Evolutionary conservation across 2,797 vertebrate species (phyloP).

Genomic region (Gymnoscopelus braueri): DNA sequence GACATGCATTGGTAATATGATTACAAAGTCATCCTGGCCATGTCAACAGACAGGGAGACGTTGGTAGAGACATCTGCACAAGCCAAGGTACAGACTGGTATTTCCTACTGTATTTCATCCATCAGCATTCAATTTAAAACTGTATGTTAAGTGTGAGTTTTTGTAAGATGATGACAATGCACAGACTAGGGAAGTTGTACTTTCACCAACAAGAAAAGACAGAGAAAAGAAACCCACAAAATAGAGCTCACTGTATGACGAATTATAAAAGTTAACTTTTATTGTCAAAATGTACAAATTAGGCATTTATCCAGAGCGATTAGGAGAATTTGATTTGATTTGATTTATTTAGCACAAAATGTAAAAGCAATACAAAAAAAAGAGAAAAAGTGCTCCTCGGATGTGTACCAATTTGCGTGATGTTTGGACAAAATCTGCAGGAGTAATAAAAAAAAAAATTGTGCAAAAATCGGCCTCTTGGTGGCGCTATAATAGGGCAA

Average conservation of each 20-base stretch:
- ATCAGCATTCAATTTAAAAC: constrained; percentile 9
- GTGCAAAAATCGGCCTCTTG: no score
- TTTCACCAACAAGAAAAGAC: constrained; percentile 23
- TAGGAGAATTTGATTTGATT: no score
- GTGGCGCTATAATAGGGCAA: no score
- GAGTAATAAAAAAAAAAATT: no score
- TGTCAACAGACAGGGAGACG: constrained; percentile 55
- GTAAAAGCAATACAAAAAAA: no score
- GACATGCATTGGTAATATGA: constrained; percentile 77
- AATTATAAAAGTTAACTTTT: constrained; percentile 3
- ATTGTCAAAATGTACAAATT: no score
- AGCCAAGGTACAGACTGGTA: constrained; percentile 45
- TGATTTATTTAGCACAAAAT: no score
- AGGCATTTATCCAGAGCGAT: no score
- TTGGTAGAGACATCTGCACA: constrained; percentile 50
- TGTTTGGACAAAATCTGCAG: no score
- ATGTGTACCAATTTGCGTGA: no score
- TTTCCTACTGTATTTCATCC: constrained; percentile 7
- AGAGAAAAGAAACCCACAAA: background rate
- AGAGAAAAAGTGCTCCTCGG: no score
- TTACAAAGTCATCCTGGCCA: constrained; percentile 72
- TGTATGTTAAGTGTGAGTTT: background rate
- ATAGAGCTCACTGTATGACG: constrained; percentile 3
- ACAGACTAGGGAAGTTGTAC: background rate
- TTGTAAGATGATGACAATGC: constrained; percentile 4